phyloP scores from a whole-genome alignment of 37 sponge, comb jelly and placozoan species.

The Axinella damicornis region DNA sequence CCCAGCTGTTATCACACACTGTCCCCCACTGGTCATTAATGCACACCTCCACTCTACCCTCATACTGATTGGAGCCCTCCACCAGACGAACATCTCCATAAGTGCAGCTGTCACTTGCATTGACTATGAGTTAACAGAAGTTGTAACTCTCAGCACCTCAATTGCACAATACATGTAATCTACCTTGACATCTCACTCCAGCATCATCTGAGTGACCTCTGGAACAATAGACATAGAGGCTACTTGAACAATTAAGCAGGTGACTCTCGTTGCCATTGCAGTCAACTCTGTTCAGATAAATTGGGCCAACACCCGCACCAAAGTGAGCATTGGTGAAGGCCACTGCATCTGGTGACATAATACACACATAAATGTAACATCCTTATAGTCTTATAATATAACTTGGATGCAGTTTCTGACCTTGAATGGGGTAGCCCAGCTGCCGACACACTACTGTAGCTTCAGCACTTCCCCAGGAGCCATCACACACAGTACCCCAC shows the following conservation, averaged over 20 bases:
- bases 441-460: neutral
- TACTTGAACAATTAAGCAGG: neutral
- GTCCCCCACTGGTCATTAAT: too few relatives aligned
- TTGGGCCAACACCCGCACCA: too few relatives aligned
- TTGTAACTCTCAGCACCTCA: neutral
- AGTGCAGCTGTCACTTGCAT: too few relatives aligned
- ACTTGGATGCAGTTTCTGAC: neutral
- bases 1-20: neutral
- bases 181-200: too few relatives aligned
- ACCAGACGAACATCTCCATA: neutral
- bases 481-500: conserved; percentile 5
- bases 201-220: neutral
- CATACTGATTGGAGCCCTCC: neutral
- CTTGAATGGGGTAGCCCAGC: neutral
- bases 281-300: neutral
- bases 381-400: too few relatives aligned
- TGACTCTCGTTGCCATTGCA: neutral
- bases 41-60: too few relatives aligned
- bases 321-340: neutral
- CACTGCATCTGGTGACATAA: neutral
- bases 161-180: neutral
- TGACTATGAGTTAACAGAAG: neutral
- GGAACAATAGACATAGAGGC: neutral
- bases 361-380: too few relatives aligned
- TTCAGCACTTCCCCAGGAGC: neutral